Percentiles rank a stretch among this genome's conserved stretches.
phyloP scores from a whole-genome alignment of 2,888 invertebrate genomes.

The Heliconius ethilla region DNA sequence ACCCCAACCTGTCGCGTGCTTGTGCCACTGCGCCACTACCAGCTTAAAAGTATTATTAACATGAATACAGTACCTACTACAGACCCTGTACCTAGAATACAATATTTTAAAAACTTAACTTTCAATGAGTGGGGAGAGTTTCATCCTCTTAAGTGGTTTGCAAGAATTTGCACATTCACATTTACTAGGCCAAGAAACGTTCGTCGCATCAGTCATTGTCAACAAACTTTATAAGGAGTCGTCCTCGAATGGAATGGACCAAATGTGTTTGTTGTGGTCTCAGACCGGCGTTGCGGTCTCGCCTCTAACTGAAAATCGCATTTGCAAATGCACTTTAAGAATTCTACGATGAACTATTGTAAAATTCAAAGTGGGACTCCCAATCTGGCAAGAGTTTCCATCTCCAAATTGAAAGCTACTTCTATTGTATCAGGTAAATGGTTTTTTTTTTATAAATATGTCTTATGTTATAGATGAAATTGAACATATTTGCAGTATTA shows the following conservation, averaged over 20 bases:
- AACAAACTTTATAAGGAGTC: conserved; percentile 70
- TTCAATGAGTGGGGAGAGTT: conserved; percentile 61
- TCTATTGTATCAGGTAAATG: conserved; percentile 20
- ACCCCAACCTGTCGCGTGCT: not conserved
- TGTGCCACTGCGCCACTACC: not conserved
- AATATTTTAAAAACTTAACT: conserved; percentile 58
- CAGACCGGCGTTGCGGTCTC: conserved; percentile 33
- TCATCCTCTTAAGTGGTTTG: conserved; percentile 56
- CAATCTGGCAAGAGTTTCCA: conserved; percentile 16
- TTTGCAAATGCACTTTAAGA: conserved; percentile 40
- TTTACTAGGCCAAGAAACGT: conserved; percentile 51
- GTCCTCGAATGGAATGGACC: conserved; percentile 58
- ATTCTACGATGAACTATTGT: conserved; percentile 33
- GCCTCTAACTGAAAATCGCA: conserved; percentile 42
- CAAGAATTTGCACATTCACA: conserved; percentile 68
- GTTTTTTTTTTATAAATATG: conserved; percentile 6
- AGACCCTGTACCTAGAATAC: conserved; percentile 19
- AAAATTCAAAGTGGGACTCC: conserved; percentile 26
- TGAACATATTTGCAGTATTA: no score
- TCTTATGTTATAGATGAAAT: not conserved
- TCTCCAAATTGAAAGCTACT: conserved; percentile 31
- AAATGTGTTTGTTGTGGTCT: conserved; percentile 73
- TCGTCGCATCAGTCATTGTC: conserved; percentile 74
- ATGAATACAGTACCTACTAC: not conserved
- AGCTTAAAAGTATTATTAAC: not conserved